Evolutionary conservation across 2,888 invertebrate species (phyloP).

Genomic region (Thecophora atra): DNA sequence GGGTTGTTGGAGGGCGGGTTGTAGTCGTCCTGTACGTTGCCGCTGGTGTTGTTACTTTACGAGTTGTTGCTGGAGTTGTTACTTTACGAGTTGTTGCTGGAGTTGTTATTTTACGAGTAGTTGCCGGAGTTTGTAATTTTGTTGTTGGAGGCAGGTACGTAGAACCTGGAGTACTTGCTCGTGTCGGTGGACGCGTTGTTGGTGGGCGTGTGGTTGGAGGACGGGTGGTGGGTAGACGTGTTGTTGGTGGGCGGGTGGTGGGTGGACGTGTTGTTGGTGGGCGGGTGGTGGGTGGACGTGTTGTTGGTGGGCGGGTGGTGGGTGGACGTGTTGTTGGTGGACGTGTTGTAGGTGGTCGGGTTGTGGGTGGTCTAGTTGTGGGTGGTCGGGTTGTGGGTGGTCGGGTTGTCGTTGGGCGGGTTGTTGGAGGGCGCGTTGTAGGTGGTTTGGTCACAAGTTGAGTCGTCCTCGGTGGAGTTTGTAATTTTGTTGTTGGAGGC

Average conservation of each 20-base stretch:
- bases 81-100: not conserved
- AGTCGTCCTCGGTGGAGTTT: too few relatives aligned
- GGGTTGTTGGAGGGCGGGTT: constrained; percentile 48
- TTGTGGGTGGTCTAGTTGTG: constrained; percentile 16
- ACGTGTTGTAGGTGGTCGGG: constrained; percentile 29
- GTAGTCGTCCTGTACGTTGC: constrained; percentile 46
- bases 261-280: constrained; percentile 17
- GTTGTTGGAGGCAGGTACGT: not conserved
- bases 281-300: constrained; percentile 20
- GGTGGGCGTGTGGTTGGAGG: constrained; percentile 38
- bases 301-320: constrained; percentile 17
- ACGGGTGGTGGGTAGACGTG: constrained; percentile 36
- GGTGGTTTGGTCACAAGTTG: too few relatives aligned
- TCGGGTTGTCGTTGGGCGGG: constrained; percentile 22
- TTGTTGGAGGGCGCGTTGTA: constrained; percentile 32
- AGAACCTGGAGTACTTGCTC: constrained; percentile 13
- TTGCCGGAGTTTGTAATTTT: constrained; percentile 36
- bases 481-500: too few relatives aligned
- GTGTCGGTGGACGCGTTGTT: constrained; percentile 36
- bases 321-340: constrained; percentile 36
- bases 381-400: constrained; percentile 13
- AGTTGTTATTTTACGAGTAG: constrained; percentile 11
- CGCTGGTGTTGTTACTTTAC: constrained; percentile 41
- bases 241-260: constrained; percentile 23
- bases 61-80: constrained; percentile 35